Percentiles rank a stretch among this genome's conserved stretches.
Evolutionary conservation across 2,113 vertebrate genomes (phyloP).

Genomic region (Halichoeres trimaculatus): DNA sequence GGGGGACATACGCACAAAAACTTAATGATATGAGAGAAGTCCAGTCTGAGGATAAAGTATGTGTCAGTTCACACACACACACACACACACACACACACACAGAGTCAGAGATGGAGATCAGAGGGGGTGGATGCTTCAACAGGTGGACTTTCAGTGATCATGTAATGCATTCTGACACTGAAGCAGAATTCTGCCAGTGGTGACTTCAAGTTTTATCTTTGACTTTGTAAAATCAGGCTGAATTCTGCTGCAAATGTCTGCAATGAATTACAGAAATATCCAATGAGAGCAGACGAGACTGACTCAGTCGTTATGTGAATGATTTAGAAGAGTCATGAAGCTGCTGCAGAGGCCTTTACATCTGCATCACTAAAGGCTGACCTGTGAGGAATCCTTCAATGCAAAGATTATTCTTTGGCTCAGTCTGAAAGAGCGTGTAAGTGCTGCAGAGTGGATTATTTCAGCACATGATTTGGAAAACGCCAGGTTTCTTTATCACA

Average conservation of each 20-base stretch:
- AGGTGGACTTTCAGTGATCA: conserved; percentile 17
- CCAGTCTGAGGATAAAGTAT: conserved; percentile 5
- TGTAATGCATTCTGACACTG: conserved; percentile 45
- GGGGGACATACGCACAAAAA: conserved; percentile 33
- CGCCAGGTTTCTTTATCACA: conserved; percentile 25
- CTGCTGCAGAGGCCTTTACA: background rate
- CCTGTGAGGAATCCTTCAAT: background rate
- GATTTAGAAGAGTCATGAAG: conserved; percentile 12
- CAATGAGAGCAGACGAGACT: conserved; percentile 26
- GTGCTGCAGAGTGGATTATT: background rate
- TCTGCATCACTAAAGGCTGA: background rate
- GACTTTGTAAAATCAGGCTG: background rate
- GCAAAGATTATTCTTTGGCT: background rate
- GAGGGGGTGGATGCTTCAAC: conserved; percentile 52
- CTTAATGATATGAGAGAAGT: conserved; percentile 19
- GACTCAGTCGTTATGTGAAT: conserved; percentile 28
- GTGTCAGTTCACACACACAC: conserved; percentile 36
- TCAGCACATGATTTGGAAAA: conserved; percentile 10
- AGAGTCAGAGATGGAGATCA: conserved; percentile 61
- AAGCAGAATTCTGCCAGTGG: conserved; percentile 19
- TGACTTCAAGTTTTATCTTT: background rate
- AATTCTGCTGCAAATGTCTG: conserved; percentile 39
- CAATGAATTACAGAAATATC: conserved; percentile 39
- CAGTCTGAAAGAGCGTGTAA: conserved; percentile 1
- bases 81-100: conserved; percentile 39